These are phyloP conservation scores for Corythucha ciliata DNA, from an alignment of 2,888 invertebrate species.

Conservation along the genomic window DNA sequence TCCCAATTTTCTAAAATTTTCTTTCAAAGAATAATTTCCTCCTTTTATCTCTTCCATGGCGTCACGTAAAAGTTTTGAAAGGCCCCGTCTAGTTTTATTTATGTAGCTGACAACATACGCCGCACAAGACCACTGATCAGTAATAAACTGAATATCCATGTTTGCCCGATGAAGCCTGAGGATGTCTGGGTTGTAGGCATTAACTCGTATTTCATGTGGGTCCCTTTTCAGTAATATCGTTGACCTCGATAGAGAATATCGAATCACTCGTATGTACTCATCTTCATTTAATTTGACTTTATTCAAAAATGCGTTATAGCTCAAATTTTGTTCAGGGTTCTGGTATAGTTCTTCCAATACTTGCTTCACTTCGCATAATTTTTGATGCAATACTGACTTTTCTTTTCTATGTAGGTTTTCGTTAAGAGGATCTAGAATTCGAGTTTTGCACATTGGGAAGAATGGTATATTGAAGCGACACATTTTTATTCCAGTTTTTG, in stretches of 20 bases:
- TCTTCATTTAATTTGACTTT: neutral
- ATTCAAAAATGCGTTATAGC: too few relatives aligned
- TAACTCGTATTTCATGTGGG: neutral
- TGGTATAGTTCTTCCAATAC: too few relatives aligned
- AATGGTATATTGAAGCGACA: constrained; percentile 14
- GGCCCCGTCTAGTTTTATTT: constrained; percentile 5
- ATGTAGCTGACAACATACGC: constrained; percentile 13
- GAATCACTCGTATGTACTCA: neutral
- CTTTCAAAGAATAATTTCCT: constrained; percentile 34
- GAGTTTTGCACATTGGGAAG: constrained; percentile 6
- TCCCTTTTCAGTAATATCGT: constrained; percentile 2
- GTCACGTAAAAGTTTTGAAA: constrained; percentile 6
- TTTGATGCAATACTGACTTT: too few relatives aligned
- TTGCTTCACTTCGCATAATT: too few relatives aligned
- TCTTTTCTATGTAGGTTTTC: too few relatives aligned
- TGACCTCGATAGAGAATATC: neutral
- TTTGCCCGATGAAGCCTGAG: neutral
- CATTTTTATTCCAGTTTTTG: neutral
- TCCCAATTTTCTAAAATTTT: constrained; percentile 31
- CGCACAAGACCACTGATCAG: neutral
- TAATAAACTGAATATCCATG: constrained; percentile 14
- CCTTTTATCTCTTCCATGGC: constrained; percentile 17
- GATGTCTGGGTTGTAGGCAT: constrained; percentile 1
- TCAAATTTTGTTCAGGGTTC: too few relatives aligned
- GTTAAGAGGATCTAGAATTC: constrained; percentile 7